A percentile compares a stretch with the other conserved stretches of the same genome.
phyloP scores from a whole-genome alignment of 2,888 invertebrate genomes.

The Homarus gammarus region DNA sequence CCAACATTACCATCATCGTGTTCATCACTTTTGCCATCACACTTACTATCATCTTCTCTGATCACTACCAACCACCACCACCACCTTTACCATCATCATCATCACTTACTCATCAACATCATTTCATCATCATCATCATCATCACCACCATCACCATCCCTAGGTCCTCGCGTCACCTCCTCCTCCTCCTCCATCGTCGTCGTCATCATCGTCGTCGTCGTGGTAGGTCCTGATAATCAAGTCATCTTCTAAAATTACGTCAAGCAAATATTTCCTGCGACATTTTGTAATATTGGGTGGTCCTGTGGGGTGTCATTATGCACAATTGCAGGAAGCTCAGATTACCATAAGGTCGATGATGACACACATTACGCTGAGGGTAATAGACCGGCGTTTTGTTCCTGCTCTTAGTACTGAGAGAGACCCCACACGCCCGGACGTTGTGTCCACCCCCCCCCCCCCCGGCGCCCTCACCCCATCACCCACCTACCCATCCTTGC shows the following conservation, averaged over 20 bases:
- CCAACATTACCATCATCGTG: background rate
- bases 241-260: background rate
- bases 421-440: background rate
- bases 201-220: background rate
- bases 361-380: background rate
- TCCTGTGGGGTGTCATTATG: background rate
- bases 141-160: too few relatives aligned
- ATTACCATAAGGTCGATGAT: conserved; percentile 7
- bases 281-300: background rate
- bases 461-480: too few relatives aligned
- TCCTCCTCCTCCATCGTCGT: too few relatives aligned
- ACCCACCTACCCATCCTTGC: too few relatives aligned
- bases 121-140: too few relatives aligned
- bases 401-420: background rate
- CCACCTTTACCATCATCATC: background rate
- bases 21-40: too few relatives aligned
- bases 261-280: background rate
- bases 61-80: background rate
- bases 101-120: too few relatives aligned
- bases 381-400: background rate
- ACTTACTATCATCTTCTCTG: background rate
- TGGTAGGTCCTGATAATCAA: background rate
- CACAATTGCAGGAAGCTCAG: conserved; percentile 14
- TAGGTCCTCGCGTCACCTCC: too few relatives aligned
- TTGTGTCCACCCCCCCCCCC: too few relatives aligned